Evolutionary conservation across 2,888 invertebrate species (phyloP).

Genomic region (Heliconius ismenius): DNA sequence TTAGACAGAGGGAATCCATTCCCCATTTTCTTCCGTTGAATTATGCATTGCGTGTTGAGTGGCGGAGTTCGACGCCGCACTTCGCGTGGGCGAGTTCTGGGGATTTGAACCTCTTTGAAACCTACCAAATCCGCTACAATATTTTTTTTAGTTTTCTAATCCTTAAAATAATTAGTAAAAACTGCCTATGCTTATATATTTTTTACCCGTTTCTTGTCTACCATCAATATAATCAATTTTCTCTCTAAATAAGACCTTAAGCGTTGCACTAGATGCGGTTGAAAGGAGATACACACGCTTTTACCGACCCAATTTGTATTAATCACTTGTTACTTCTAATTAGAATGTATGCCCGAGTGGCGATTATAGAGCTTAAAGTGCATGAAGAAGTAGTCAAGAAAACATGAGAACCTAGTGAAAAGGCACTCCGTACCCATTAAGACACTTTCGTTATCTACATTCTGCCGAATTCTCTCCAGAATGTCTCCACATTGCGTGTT

Average conservation of each 20-base stretch:
- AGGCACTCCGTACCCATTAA: too few relatives aligned
- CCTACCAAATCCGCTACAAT: too few relatives aligned
- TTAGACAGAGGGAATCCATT: too few relatives aligned
- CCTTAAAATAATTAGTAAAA: not conserved
- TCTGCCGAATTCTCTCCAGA: too few relatives aligned
- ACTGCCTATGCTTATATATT: too few relatives aligned
- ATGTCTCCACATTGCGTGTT: too few relatives aligned
- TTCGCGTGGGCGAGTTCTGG: too few relatives aligned
- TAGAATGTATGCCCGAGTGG: constrained; percentile 20
- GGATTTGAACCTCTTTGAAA: not conserved
- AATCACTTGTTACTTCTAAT: constrained; percentile 20
- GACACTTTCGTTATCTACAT: too few relatives aligned
- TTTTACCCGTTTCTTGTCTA: not conserved
- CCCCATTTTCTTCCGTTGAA: too few relatives aligned
- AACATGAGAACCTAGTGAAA: not conserved
- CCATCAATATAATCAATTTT: not conserved
- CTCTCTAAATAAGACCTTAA: constrained; percentile 1
- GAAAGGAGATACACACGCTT: constrained; percentile 27
- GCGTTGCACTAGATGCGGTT: constrained; percentile 20
- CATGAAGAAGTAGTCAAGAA: not conserved
- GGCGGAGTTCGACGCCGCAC: too few relatives aligned
- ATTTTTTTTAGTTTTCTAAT: too few relatives aligned
- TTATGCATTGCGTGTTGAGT: too few relatives aligned
- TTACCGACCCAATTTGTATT: constrained; percentile 26
- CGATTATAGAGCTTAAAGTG: not conserved